Evolutionary conservation across 2,113 vertebrate species (phyloP).

Genomic region (Fregetta grallaria): DNA sequence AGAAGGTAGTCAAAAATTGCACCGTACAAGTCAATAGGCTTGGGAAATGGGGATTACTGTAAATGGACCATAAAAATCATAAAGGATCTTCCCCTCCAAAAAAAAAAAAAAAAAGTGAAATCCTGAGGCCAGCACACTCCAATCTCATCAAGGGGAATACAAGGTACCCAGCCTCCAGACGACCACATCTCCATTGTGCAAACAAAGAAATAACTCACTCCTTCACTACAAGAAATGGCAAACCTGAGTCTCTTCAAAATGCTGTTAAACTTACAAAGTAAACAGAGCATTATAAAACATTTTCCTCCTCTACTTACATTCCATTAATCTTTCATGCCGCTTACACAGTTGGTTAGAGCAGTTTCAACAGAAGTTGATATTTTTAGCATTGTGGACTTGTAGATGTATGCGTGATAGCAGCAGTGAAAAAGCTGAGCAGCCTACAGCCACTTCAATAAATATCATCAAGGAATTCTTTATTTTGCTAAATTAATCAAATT

Average conservation of each 20-base stretch:
- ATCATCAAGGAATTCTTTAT: not conserved
- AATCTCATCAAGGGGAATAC: not conserved
- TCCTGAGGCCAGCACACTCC: not conserved
- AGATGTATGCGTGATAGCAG: not conserved
- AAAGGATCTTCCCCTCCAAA: not conserved
- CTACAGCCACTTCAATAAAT: not conserved
- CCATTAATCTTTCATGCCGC: constrained; percentile 30
- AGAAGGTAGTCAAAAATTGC: not conserved
- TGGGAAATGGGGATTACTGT: not conserved
- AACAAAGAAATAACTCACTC: not conserved
- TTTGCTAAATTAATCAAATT: not conserved
- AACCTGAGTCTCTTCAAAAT: not conserved
- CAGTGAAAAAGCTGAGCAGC: not conserved
- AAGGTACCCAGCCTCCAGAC: not conserved
- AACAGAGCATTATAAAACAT: constrained; percentile 14
- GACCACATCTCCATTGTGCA: not conserved
- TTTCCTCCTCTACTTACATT: not conserved
- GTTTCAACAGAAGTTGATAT: not conserved
- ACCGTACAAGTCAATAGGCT: rapidly evolving
- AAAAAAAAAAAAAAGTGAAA: not conserved
- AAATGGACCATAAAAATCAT: not conserved
- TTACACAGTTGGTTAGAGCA: constrained; percentile 15
- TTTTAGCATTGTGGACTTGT: not conserved
- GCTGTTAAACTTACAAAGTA: not conserved
- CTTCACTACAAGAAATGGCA: not conserved